These are phyloP conservation scores for Xyrauchen texanus DNA, from an alignment of 2,113 vertebrate genomes.

Conservation along the genomic window DNA sequence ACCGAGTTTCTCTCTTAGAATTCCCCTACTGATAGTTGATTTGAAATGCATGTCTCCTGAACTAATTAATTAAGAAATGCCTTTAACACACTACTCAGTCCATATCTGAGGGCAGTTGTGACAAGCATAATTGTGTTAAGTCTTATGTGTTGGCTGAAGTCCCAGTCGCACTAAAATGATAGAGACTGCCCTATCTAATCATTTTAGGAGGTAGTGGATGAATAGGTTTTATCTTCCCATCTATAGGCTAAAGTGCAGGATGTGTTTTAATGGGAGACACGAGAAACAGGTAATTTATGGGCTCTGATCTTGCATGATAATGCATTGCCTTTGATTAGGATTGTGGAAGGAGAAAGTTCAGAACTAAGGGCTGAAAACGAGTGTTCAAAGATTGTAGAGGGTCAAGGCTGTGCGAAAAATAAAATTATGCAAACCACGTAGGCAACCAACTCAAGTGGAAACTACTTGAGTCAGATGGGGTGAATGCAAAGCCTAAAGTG, in stretches of 20 bases:
- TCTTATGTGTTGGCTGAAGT: slow-evolving; percentile 62
- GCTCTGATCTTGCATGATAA: slow-evolving; percentile 15
- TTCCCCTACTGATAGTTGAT: slow-evolving; percentile 1
- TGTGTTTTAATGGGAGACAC: slow-evolving; percentile 36
- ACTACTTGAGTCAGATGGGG: slow-evolving; percentile 25
- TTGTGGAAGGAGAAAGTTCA: slow-evolving; percentile 17
- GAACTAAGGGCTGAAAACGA: not conserved
- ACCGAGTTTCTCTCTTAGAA: no score
- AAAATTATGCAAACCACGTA: slow-evolving; percentile 29
- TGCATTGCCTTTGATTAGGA: slow-evolving; percentile 23
- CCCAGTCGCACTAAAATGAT: slow-evolving; percentile 53
- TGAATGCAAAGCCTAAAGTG: slow-evolving; percentile 8
- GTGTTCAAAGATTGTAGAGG: slow-evolving; percentile 25
- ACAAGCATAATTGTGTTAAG: slow-evolving; percentile 61
- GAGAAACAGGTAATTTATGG: slow-evolving; percentile 37
- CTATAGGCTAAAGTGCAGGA: slow-evolving; percentile 47
- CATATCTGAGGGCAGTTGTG: slow-evolving; percentile 49
- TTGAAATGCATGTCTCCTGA: slow-evolving; percentile 30
- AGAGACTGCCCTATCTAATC: slow-evolving; percentile 43
- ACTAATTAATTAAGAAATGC: slow-evolving; percentile 55
- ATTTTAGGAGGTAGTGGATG: slow-evolving; percentile 54
- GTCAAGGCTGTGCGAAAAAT: slow-evolving; percentile 3
- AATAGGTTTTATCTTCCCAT: slow-evolving; percentile 53
- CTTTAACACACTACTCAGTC: slow-evolving; percentile 47
- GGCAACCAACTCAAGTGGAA: slow-evolving; percentile 21